A percentile compares a stretch with the other conserved stretches of the same genome.
Evolutionary conservation across 2,113 vertebrate genomes (phyloP).

Genomic region (Centropus unirufus): DNA sequence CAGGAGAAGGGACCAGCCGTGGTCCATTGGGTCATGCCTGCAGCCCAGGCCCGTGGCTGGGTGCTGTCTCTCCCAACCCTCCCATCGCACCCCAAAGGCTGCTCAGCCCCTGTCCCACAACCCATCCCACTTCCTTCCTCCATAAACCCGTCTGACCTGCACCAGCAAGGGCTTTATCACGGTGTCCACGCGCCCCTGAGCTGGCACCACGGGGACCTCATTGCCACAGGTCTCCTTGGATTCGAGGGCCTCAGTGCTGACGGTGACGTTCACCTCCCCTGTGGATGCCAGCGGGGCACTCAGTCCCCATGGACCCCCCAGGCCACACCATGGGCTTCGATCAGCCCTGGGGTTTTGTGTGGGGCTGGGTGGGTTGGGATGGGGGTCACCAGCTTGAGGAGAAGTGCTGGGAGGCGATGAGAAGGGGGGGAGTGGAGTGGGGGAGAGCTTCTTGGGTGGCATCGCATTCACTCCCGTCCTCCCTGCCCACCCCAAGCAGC

Average conservation of each 20-base stretch:
- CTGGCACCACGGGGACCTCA: background rate
- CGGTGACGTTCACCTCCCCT: conserved; percentile 43
- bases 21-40: background rate
- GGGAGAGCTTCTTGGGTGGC: rapidly evolving
- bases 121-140: background rate
- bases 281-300: rapidly evolving
- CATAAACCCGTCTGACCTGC: conserved; percentile 9
- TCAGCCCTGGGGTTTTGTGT: background rate
- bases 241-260: conserved; percentile 21
- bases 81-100: background rate
- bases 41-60: rapidly evolving
- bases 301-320: background rate
- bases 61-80: background rate
- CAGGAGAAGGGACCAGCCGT: background rate
- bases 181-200: background rate
- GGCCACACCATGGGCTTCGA: rapidly evolving
- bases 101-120: background rate
- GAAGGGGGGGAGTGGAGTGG: background rate
- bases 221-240: conserved; percentile 29
- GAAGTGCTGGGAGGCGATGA: background rate
- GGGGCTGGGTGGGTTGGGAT: background rate
- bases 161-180: conserved; percentile 60
- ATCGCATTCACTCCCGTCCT: background rate
- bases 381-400: background rate
- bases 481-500: background rate